Evolutionary conservation across 2,888 invertebrate species (phyloP), one percentile per base, ranked within the genome.

Genomic region (Macrosoma leucophasiata): DNA sequence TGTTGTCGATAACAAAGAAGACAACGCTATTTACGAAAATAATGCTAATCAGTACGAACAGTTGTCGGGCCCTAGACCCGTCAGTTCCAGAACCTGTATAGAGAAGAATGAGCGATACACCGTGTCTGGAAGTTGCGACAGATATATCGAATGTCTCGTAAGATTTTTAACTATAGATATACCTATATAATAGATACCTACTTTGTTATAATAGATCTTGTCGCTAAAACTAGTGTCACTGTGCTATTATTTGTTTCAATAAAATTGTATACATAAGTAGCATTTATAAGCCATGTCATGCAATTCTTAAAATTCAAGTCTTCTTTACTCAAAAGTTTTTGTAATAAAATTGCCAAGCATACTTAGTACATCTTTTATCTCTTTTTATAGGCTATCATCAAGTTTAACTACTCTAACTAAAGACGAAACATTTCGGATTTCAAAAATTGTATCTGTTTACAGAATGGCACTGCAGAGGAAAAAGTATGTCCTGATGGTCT

Each of bases 401-500:
- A n/a, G n/a, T n/a, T n/a, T n/a, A n/a, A n/a, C n/a, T n/a, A n/a
- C n/a, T n/a, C n/a, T n/a, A n/a, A n/a, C n/a, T n/a, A n/a, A n/a
- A n/a, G n/a, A n/a, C n/a, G n/a, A n/a, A n/a, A n/a, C n/a, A n/a
- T n/a, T n/a, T n/a, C n/a, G n/a, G n/a, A n/a, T n/a, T 14, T 35
- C 13, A 9, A 7, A 21, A 17, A 7, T 8, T 33, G 23, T 21
- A 12, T 21, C 8, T 41, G 2, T 44, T 33, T 41, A 25, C 50
- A 87, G 65, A 89, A 95, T 48, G 94, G 94, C 10, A 87, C 90
- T 3, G 79, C 89, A 0, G 89, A 91, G 60, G 90, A 93, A 61
- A 91, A 92, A 55, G 66, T 89, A 3, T 95, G 95, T 46, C 91
- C 94, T 0, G 95, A 95, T 56, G 95, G 95, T 20, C 82, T 95